phyloP scores from a whole-genome alignment of 2,113 vertebrate species.

The Platysternon megacephalum region DNA sequence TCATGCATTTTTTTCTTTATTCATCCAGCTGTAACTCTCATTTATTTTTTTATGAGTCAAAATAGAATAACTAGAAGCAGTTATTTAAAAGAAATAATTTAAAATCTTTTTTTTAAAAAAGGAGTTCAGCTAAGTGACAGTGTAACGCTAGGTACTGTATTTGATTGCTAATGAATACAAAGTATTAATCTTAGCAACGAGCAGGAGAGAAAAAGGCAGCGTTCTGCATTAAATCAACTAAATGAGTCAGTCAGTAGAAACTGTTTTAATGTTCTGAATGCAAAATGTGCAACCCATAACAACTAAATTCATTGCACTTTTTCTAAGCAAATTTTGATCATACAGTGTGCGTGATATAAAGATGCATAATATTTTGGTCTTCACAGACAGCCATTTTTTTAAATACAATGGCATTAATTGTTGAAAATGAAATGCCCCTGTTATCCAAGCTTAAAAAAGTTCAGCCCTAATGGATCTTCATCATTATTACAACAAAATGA shows the following conservation, averaged over 20 bases:
- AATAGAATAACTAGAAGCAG: constrained; percentile 46
- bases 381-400: constrained; percentile 71
- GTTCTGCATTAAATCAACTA: constrained; percentile 79
- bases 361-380: constrained; percentile 69
- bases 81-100: constrained; percentile 77
- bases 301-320: constrained; percentile 72
- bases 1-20: constrained; percentile 9
- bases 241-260: constrained; percentile 73
- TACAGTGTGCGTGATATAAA: constrained; percentile 71
- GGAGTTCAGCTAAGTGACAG: constrained; percentile 54
- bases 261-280: constrained; percentile 75
- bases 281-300: constrained; percentile 66
- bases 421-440: constrained; percentile 70
- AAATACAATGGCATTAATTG: constrained; percentile 71
- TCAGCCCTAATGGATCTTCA: constrained; percentile 70
- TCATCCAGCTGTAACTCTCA: not conserved
- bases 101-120: constrained; percentile 67
- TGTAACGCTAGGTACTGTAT: constrained; percentile 73
- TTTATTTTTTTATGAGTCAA: constrained; percentile 3
- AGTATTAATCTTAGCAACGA: constrained; percentile 72
- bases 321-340: constrained; percentile 72
- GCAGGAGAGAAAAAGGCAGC: constrained; percentile 63
- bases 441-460: constrained; percentile 65
- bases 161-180: constrained; percentile 77
- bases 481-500: constrained; percentile 75